Base-by-base conservation (phyloP, 92 coral and sea anemone genomes). In the Hydrozoanthus gracilis region DNA sequence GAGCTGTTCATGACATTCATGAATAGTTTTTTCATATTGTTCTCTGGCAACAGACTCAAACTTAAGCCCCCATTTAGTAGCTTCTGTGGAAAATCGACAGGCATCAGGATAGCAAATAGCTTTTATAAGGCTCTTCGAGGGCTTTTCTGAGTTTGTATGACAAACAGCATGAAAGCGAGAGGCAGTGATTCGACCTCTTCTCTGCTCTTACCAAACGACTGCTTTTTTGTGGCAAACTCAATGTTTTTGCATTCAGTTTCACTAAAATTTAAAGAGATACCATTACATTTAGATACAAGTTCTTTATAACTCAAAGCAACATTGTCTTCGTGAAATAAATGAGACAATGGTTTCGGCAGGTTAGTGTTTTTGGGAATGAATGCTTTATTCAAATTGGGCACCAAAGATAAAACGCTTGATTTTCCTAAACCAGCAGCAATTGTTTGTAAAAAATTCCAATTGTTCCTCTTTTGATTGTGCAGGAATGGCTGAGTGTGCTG, bases 351-450 rank as follows among this genome's bases (percentile, higher is more conserved):
- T 44, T 45, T 77, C 15, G 89, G 82, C 18, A 84, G 20, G 87
- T 87, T 71, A 58, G 65, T 78, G 55, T 82, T 45, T 77, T 86
- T 44, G 20, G 74, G 87, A 14, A 47, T 77, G 85, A 75, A 86
- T 62, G 50, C 18, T 35, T 86, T 77, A 77, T 77, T 86, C 66
- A 75, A 86, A 44, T 85, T 85, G 82, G 70, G 50, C 49, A 77
- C 74, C 67, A 86, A 39, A 51, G 87, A 86, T 54, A 86, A 86
- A 52, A 86, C 85, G 13, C 76, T 87, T 18, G 89, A 44, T 77
- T 86, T 86, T 18, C 48, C 70, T 13, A 56, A 56, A 20, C 73
- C 47, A 7, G 69, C 62, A 51, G 86, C 66, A 77, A 87, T n/a
- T 77, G 58, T 70, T 60, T 60, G 51, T 44, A 51, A 87, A 79